Base-by-base conservation (phyloP, 2,113 vertebrate species). In the Copsychus sechellarum region DNA sequence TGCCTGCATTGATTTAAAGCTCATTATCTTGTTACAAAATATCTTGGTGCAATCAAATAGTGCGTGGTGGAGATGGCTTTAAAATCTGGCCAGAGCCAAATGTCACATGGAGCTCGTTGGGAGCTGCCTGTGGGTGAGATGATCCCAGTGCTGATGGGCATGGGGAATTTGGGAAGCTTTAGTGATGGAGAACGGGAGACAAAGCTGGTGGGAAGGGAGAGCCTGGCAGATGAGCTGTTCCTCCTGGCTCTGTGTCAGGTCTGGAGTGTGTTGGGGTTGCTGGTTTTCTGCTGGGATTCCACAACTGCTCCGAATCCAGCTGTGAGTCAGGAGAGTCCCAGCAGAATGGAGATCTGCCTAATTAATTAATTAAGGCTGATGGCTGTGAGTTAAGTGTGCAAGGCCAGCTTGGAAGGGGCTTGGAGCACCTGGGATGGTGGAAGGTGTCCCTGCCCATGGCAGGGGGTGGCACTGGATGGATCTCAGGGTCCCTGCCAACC, bases 11-110 rank as follows among this genome's bases (percentile, higher is more conserved):
- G 96, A 96, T 96, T 95, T 96, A 90, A 91, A 86, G 80, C 93
- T 97, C 94, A 95, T 96, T 96, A 96, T 96, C 95, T 96, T 85
- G 96, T 96, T 97, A 97, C 96, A 78, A 81, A 96, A 95, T 97
- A 96, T 93, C 96, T 96, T 12, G 88, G 81, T 96, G 97, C 96
- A 97, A 93, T 95, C 97, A 96, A 94, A 95, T 90, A 94, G 88
- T 92, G 78, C 58, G 2, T 88, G 81, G 87, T 23, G 3, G 90
- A 88, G 96, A 93, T 93, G 92, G 93, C 83, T 95, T 92, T 79
- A 86, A 78, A 65, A 71, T 29, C 82, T 96, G 93, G 87, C 92
- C 70, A 20, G 91, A 88, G 89, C 92, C 89, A 93, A 89, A 92
- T 92, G 95, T 96, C 95, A 94, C 79, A 78, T 71, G 92, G 90